Conservation (phyloP, 2,797 vertebrate species). For the Spea hammondii region DNA sequence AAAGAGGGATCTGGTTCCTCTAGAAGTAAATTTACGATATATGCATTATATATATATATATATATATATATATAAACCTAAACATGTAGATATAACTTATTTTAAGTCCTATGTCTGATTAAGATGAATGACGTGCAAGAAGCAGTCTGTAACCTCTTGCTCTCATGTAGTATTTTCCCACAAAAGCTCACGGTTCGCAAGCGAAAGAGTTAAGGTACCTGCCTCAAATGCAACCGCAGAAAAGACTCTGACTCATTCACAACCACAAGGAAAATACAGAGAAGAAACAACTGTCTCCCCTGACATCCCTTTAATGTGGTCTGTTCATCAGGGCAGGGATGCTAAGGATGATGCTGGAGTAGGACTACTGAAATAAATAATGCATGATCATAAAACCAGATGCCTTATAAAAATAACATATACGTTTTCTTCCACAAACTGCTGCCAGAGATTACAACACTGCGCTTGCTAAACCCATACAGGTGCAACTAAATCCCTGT, state of each 20-base stretch:
- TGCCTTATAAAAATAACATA: slow-evolving; percentile 37
- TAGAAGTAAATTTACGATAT: too few relatives aligned
- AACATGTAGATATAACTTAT: too few relatives aligned
- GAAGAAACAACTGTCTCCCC: background rate
- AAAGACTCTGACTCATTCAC: slow-evolving; percentile 18
- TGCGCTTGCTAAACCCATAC: slow-evolving; percentile 36
- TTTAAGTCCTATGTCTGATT: too few relatives aligned
- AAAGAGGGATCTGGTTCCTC: too few relatives aligned
- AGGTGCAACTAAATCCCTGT: slow-evolving; percentile 36
- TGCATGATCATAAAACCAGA: slow-evolving; percentile 43
- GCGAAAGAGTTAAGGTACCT: slow-evolving; percentile 30
- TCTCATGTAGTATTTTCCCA: too few relatives aligned
- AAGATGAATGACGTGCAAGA: too few relatives aligned
- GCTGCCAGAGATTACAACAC: slow-evolving; percentile 45
- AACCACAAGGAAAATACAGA: slow-evolving; percentile 18
- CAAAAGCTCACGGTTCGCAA: background rate
- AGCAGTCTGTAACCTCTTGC: too few relatives aligned
- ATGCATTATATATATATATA: too few relatives aligned
- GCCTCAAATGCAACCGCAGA: slow-evolving; percentile 3
- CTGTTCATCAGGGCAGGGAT: slow-evolving; percentile 17
- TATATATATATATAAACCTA: too few relatives aligned
- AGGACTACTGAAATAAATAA: slow-evolving; percentile 41
- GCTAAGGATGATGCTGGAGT: slow-evolving; percentile 2
- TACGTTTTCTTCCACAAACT: slow-evolving; percentile 34
- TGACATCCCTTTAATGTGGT: slow-evolving; percentile 40